Evolutionary conservation across 2,113 vertebrate species (phyloP).

Genomic region (Tupaia tana): DNA sequence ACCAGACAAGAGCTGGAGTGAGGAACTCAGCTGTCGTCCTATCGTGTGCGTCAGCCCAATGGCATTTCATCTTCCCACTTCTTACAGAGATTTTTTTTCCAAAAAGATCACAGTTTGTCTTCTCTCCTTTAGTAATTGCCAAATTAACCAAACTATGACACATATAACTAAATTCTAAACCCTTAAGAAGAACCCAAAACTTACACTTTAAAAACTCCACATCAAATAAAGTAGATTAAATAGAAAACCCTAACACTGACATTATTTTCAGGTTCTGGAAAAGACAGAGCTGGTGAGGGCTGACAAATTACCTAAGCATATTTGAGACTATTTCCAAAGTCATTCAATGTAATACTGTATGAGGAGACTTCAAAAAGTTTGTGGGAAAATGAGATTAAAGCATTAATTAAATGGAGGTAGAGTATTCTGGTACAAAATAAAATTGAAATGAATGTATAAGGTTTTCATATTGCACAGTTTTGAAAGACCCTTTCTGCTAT

Average conservation of each 20-base stretch:
- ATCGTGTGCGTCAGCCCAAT: neutral
- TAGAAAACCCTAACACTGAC: neutral
- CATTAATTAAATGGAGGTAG: too few relatives aligned
- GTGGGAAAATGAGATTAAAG: too few relatives aligned
- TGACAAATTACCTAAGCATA: neutral
- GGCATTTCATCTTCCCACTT: neutral
- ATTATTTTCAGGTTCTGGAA: neutral
- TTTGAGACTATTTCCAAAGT: neutral
- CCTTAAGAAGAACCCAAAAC: neutral
- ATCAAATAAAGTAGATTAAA: constrained; percentile 6
- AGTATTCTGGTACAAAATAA: too few relatives aligned
- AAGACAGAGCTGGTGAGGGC: neutral
- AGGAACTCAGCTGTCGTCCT: neutral
- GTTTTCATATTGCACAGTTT: too few relatives aligned
- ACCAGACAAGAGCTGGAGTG: neutral
- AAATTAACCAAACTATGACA: neutral
- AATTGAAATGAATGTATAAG: too few relatives aligned
- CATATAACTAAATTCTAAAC: neutral
- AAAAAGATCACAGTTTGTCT: neutral
- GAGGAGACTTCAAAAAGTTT: too few relatives aligned
- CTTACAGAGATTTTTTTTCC: neutral
- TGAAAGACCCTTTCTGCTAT: too few relatives aligned
- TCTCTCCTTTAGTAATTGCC: neutral
- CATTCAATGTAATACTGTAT: neutral
- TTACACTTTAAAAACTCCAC: neutral